Conservation (phyloP, 2,113 vertebrate genomes). For the Phycodurus eques region DNA sequence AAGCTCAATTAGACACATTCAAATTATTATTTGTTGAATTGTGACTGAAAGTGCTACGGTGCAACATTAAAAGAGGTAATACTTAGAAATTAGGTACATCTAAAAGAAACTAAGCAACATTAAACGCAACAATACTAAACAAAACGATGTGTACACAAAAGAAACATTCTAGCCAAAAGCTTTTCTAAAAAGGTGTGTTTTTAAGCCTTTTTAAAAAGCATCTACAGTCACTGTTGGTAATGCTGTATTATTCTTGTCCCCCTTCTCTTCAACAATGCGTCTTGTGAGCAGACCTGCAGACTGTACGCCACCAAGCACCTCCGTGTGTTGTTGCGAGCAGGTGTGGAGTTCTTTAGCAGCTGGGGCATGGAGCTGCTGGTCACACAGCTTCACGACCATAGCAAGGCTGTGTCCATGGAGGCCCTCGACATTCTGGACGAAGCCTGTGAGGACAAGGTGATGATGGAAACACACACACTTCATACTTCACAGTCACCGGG, state of each 20-base stretch:
- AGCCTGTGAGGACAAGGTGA: constrained; percentile 97
- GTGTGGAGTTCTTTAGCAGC: constrained; percentile 97
- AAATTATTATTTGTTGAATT: no score
- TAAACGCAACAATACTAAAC: no score
- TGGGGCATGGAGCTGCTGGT: constrained; percentile 98
- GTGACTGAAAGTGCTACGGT: no score
- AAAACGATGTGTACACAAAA: no score
- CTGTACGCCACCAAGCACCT: constrained; percentile 96
- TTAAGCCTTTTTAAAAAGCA: no score
- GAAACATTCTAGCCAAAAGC: no score
- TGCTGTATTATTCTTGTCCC: background rate
- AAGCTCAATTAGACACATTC: background rate
- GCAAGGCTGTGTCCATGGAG: constrained; percentile 91
- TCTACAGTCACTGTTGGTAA: background rate
- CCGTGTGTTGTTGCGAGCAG: constrained; percentile 89
- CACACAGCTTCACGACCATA: constrained; percentile 98
- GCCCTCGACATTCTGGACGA: constrained; percentile 97
- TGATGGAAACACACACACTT: background rate
- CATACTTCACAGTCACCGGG: background rate
- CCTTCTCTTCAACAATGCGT: background rate
- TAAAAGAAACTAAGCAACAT: no score
- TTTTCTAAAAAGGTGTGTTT: no score
- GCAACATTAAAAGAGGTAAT: no score
- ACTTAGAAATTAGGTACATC: no score
- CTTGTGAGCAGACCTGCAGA: constrained; percentile 79